Conservation (phyloP, 2,888 invertebrate species). For the Meteorus colon region DNA sequence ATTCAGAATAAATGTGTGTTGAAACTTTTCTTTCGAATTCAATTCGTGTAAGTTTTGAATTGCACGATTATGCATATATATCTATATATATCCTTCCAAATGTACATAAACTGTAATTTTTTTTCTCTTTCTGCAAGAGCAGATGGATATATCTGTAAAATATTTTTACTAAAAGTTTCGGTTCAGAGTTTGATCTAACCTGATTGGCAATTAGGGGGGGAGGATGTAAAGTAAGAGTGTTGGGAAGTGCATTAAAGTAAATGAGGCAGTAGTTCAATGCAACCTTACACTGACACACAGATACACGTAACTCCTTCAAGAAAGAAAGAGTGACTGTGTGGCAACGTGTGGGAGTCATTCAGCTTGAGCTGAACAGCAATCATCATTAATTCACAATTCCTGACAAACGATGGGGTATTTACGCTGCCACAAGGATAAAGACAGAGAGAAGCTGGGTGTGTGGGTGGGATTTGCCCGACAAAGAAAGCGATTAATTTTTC, state of each 20-base stretch:
- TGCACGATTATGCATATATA: neutral
- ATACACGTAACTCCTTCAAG: constrained; percentile 42
- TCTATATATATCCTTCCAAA: neutral
- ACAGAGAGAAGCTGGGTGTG: constrained; percentile 12
- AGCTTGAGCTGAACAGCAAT: constrained; percentile 64
- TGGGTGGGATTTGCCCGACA: constrained; percentile 63
- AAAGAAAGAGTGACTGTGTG: constrained; percentile 46
- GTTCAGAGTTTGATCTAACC: neutral
- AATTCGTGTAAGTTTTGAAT: neutral
- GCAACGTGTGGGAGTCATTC: constrained; percentile 58
- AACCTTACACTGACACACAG: neutral
- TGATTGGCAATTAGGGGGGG: constrained; percentile 7
- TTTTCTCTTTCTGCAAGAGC: neutral
- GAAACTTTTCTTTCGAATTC: neutral
- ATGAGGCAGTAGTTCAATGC: constrained; percentile 54
- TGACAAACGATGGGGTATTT: constrained; percentile 69
- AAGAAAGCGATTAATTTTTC: constrained; percentile 71
- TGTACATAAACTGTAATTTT: neutral
- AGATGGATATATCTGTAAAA: neutral
- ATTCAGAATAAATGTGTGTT: neutral
- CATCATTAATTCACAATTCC: constrained; percentile 71
- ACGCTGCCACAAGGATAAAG: constrained; percentile 65
- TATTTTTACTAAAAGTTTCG: neutral
- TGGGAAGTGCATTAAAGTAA: constrained; percentile 68
- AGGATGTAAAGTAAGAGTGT: constrained; percentile 50